Base-by-base conservation (phyloP, 2,797 vertebrate species). In the Poecilia gillii region DNA sequence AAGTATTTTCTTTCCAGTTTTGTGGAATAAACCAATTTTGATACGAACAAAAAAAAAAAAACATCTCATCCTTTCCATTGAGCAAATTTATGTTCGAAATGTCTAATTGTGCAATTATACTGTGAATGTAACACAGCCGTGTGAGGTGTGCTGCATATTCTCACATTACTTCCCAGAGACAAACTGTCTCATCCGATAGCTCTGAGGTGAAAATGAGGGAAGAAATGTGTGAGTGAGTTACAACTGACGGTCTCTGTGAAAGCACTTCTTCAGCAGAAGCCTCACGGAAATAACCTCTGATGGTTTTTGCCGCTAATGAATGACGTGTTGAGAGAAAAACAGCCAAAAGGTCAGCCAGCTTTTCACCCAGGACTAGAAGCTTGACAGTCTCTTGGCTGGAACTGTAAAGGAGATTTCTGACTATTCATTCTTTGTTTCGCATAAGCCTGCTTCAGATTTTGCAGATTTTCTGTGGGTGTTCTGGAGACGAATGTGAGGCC, bases 401-500 rank as follows among this genome's bases (percentile, higher is more conserved):
- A 53, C 71, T n/a, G 25, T 68, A 51, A 87, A 87, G 76, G 49
- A 78, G 47, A 46, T 79, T 39, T 84, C 73, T 88, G 36, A 77
- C 51, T 57, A 14, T 41, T 57, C 18, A 14, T 71, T 64, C 75
- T 84, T 49, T 73, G 72, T 57, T 75, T 53, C 75, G 84, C 79
- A 83, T 80, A 82, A 41, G 70, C 20, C 72, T 3, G 20, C 66
- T 86, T 86, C 33, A 88, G 88, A 92, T 93, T 93, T 90, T 87
- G 33, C 2, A 14, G 72, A 73, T 71, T 25, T 9, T 90, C 57
- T 0, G 87, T 92, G 92, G 90, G 93, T 88, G 93, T 91, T 91
- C 77, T 88, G 85, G 83, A 79, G 84, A 16, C 68, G 0, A 33
- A 77, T 87, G 88, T 89, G 86, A 85, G 70, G 70, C 45, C 77